Conservation (phyloP, 2,113 vertebrate genomes). For the Antennarius striatus region DNA sequence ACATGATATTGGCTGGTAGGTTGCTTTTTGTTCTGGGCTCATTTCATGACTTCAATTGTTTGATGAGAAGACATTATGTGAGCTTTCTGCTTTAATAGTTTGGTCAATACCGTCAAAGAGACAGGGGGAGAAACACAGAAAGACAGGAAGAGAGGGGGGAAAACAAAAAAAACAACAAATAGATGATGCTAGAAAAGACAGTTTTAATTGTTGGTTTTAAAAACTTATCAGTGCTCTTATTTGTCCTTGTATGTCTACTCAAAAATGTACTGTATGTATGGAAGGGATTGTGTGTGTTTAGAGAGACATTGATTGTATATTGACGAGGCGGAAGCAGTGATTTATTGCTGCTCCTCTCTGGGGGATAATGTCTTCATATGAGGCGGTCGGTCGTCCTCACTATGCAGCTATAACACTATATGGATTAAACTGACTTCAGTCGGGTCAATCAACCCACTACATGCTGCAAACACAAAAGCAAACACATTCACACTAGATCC, state of each 20-base stretch:
- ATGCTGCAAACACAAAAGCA: conserved; percentile 10
- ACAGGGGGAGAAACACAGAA: background rate
- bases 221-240: conserved; percentile 7
- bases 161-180: background rate
- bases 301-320: conserved; percentile 66
- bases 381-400: conserved; percentile 51
- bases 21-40: conserved; percentile 9
- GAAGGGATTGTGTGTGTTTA: conserved; percentile 19
- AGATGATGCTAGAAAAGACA: conserved; percentile 3
- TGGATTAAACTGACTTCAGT: conserved; percentile 49
- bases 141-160: background rate
- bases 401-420: conserved; percentile 47
- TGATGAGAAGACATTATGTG: conserved; percentile 54
- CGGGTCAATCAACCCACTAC: conserved; percentile 48
- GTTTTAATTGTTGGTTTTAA: conserved; percentile 7
- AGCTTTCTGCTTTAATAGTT: conserved; percentile 59
- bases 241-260: conserved; percentile 17
- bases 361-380: conserved; percentile 61
- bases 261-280: conserved; percentile 15
- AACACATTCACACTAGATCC: background rate
- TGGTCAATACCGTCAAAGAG: conserved; percentile 47
- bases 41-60: conserved; percentile 40
- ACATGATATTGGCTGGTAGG: conserved; percentile 29
- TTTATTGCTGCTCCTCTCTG: conserved; percentile 62
- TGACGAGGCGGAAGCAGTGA: conserved; percentile 65